Conservation (phyloP, 2,888 invertebrate species). For the Didymodactylos carnosus region DNA sequence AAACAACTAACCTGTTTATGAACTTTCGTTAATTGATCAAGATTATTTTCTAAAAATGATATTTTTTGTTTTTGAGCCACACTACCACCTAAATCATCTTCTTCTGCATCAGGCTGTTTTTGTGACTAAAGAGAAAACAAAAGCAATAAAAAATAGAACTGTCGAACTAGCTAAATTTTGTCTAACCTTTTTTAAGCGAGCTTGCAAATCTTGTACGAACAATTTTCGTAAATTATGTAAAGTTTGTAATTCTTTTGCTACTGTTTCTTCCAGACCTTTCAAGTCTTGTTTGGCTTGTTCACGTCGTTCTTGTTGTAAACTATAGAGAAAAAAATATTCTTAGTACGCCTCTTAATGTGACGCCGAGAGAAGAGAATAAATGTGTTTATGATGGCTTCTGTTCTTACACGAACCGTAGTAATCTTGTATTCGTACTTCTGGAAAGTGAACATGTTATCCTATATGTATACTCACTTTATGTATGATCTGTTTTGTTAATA, state of each 20-base stretch:
- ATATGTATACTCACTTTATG: no score
- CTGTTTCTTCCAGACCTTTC: slow-evolving; percentile 37
- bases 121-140: neutral
- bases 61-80: slow-evolving; percentile 98
- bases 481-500: no score
- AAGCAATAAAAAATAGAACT: neutral
- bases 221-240: slow-evolving; percentile 89
- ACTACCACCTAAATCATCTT: slow-evolving; percentile 35
- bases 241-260: slow-evolving; percentile 85
- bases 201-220: slow-evolving; percentile 89
- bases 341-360: no score
- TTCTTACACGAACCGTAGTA: no score
- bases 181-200: slow-evolving; percentile 42
- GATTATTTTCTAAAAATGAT: slow-evolving; percentile 92
- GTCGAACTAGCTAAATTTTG: neutral
- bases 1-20: slow-evolving; percentile 39
- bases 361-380: no score
- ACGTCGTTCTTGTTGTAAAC: slow-evolving; percentile 62
- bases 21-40: slow-evolving; percentile 88
- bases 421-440: no score
- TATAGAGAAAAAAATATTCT: neutral
- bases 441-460: no score
- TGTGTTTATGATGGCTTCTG: no score
- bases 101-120: neutral
- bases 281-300: slow-evolving; percentile 94